Conservation (phyloP, 1,140 invertebrate genomes). For the Idris sp. region DNA sequence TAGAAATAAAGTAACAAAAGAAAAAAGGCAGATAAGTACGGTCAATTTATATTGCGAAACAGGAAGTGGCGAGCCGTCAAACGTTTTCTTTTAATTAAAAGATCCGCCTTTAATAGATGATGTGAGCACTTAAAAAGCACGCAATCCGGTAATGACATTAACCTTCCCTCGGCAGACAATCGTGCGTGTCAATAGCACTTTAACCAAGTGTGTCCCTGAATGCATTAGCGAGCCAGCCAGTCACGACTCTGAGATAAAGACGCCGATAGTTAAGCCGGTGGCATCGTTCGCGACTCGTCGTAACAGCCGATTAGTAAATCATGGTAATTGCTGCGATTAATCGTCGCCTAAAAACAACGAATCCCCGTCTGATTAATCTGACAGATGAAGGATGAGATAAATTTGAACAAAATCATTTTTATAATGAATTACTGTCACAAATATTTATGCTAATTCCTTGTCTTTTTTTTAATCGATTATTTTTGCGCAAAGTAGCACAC, state of each 20-base stretch:
- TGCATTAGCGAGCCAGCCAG: conserved; percentile 45
- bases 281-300: conserved; percentile 14
- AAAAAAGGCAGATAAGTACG: conserved; percentile 1
- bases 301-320: conserved; percentile 44
- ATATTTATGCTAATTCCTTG: no score
- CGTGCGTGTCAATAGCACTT: conserved; percentile 63
- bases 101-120: conserved; percentile 55
- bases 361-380: no score
- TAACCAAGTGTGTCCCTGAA: conserved; percentile 49
- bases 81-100: conserved; percentile 58
- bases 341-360: conserved; percentile 38
- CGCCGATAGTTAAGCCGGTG: conserved; percentile 28
- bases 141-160: conserved; percentile 60
- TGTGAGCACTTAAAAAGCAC: conserved; percentile 56
- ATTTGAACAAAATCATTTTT: conserved; percentile 35
- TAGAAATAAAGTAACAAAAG: background rate
- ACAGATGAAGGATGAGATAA: no score
- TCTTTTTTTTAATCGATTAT: no score
- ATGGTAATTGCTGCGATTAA: conserved; percentile 45
- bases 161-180: conserved; percentile 57
- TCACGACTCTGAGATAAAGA: conserved; percentile 51
- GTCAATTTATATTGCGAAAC: conserved; percentile 42
- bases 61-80: conserved; percentile 22
- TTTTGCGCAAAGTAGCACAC: no score
- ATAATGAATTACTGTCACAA: no score